These are phyloP conservation scores for Brachionus calyciflorus DNA, from an alignment of 1,140 invertebrate genomes.

Conservation along the genomic window DNA sequence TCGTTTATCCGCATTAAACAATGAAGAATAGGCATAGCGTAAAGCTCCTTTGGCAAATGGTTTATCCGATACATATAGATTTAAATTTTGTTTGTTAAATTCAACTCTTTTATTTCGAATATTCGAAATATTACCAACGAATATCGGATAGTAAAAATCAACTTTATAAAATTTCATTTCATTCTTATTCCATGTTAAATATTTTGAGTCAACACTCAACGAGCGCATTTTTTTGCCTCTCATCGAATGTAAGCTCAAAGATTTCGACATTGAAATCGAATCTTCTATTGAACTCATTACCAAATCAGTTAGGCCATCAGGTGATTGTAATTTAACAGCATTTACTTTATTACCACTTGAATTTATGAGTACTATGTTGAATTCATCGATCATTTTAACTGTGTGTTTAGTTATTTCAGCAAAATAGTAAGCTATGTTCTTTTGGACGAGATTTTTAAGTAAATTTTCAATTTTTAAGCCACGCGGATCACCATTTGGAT, in stretches of 20 bases:
- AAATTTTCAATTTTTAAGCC: conserved; percentile 5
- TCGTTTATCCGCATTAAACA: background rate
- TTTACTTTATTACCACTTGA: background rate
- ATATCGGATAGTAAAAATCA: background rate
- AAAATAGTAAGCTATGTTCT: background rate
- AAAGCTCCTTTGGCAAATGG: conserved; percentile 21
- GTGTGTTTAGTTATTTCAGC: background rate
- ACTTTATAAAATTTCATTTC: background rate
- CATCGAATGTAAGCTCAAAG: background rate
- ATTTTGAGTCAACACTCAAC: background rate
- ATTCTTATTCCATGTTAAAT: background rate
- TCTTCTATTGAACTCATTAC: background rate
- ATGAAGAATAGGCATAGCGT: background rate
- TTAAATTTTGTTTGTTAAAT: background rate
- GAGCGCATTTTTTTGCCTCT: background rate
- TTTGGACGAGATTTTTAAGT: background rate
- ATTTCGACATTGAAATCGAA: background rate
- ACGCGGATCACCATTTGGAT: conserved; percentile 26
- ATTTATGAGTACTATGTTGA: background rate
- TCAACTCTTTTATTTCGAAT: background rate
- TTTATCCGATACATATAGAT: background rate
- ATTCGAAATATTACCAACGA: background rate
- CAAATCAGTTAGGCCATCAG: background rate
- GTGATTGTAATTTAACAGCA: background rate
- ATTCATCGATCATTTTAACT: conserved; percentile 26